Percentiles rank a stretch among this genome's conserved stretches.
phyloP scores from a whole-genome alignment of 2,797 vertebrate genomes.

The Coregonus suidteri region DNA sequence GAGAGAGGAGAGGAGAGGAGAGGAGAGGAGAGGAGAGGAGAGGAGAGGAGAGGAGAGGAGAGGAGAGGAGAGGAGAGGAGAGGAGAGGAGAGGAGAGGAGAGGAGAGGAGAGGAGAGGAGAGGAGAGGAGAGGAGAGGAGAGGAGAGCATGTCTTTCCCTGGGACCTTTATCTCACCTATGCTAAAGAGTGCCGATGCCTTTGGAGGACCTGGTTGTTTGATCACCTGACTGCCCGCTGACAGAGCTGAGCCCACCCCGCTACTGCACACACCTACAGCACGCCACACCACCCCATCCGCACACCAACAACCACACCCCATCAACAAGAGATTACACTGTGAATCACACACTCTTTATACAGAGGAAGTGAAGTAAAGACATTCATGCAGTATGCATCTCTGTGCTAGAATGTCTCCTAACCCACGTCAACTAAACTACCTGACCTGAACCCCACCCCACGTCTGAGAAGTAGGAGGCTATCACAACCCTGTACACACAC shows the following conservation, averaged over 20 bases:
- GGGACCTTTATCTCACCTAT: conserved; percentile 4
- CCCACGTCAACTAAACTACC: conserved; percentile 18
- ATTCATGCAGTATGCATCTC: background rate
- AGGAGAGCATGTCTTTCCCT: background rate
- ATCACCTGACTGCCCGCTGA: conserved; percentile 47
- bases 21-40: background rate
- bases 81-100: background rate
- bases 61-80: background rate
- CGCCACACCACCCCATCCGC: conserved; percentile 15
- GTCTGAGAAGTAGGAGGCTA: conserved; percentile 20
- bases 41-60: background rate
- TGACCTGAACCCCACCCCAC: conserved; percentile 1
- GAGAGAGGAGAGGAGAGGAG: background rate
- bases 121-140: background rate
- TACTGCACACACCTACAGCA: conserved; percentile 34
- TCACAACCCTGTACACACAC: conserved; percentile 5
- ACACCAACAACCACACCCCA: background rate
- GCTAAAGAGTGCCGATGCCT: conserved; percentile 10
- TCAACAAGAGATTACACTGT: conserved; percentile 2
- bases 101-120: background rate
- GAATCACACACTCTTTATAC: background rate
- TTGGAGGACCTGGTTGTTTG: conserved; percentile 40
- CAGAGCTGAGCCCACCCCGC: conserved; percentile 27
- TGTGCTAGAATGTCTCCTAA: background rate
- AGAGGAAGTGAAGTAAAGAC: background rate